phyloP scores from a whole-genome alignment of 2,113 vertebrate species.

The Cyprinodon tularosa region DNA sequence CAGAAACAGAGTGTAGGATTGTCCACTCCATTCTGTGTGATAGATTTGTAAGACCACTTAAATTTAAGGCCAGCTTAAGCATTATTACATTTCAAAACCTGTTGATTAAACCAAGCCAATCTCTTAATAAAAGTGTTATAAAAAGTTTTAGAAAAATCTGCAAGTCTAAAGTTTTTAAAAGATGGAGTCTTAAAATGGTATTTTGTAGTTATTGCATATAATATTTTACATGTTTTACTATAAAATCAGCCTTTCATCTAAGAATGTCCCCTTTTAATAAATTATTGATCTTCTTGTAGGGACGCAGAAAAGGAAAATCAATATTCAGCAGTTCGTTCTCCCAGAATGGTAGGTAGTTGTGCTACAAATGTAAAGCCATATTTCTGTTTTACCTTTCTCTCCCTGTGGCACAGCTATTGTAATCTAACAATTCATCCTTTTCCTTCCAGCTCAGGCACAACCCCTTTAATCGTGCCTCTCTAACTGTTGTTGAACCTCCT shows the following conservation, averaged over 20 bases:
- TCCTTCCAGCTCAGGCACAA: slow-evolving; percentile 85
- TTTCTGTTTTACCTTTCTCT: background rate
- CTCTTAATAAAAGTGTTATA: too few relatives aligned
- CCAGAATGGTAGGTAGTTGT: slow-evolving; percentile 60
- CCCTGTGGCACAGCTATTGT: background rate
- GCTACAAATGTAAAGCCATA: background rate
- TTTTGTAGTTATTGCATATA: background rate
- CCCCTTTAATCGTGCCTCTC: slow-evolving; percentile 85
- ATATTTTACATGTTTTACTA: background rate
- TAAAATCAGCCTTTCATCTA: too few relatives aligned
- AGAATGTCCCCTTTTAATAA: background rate
- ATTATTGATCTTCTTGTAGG: slow-evolving; percentile 13
- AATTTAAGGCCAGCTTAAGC: too few relatives aligned
- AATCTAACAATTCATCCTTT: background rate
- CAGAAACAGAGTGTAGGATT: too few relatives aligned
- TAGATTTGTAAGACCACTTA: too few relatives aligned
- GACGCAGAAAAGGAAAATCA: slow-evolving; percentile 56
- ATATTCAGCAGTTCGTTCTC: slow-evolving; percentile 49
- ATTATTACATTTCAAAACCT: too few relatives aligned
- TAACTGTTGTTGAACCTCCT: slow-evolving; percentile 67
- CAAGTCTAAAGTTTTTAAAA: background rate
- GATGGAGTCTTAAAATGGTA: too few relatives aligned
- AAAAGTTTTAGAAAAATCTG: background rate
- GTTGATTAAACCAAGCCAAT: too few relatives aligned
- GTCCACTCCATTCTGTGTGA: too few relatives aligned